Evolutionary conservation across 2,113 vertebrate genomes (phyloP).

Genomic region (Austrofundulus limnaeus): DNA sequence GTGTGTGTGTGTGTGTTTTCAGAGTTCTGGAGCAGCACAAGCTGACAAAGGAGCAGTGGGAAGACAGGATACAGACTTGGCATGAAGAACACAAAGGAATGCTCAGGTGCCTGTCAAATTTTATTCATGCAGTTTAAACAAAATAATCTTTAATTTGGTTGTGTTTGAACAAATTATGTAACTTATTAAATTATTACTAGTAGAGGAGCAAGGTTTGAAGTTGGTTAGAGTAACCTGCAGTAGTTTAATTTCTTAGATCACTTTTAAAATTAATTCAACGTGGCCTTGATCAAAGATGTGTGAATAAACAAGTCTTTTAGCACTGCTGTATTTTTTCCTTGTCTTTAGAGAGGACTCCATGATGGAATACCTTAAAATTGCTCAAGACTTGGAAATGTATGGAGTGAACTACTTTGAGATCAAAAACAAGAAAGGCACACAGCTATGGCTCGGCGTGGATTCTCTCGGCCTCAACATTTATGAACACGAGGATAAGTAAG

Average conservation of each 20-base stretch:
- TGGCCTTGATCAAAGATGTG: too few relatives aligned
- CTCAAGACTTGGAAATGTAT: conserved; percentile 98
- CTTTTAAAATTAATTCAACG: neutral
- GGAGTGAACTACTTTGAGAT: conserved; percentile 99
- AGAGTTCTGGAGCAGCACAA: conserved; percentile 98
- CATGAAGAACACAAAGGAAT: conserved; percentile 96
- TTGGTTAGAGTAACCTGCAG: too few relatives aligned
- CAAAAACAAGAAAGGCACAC: conserved; percentile 98
- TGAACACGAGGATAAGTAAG: conserved; percentile 96
- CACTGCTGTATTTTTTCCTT: neutral
- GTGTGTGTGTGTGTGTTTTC: conserved; percentile 23
- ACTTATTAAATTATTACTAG: too few relatives aligned
- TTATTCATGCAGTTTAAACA: neutral
- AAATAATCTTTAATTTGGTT: neutral
- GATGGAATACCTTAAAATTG: conserved; percentile 98
- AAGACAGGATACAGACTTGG: conserved; percentile 98
- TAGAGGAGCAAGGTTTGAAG: too few relatives aligned
- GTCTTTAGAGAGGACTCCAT: conserved; percentile 91
- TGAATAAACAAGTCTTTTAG: too few relatives aligned
- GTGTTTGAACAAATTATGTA: conserved; percentile 45
- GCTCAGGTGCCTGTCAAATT: conserved; percentile 82
- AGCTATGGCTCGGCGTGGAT: conserved; percentile 96
- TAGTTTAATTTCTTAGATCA: too few relatives aligned
- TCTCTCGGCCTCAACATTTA: conserved; percentile 98
- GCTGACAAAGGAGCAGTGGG: conserved; percentile 98